phyloP scores from a whole-genome alignment of 2,888 invertebrate genomes.

The Chrysolina americana region DNA sequence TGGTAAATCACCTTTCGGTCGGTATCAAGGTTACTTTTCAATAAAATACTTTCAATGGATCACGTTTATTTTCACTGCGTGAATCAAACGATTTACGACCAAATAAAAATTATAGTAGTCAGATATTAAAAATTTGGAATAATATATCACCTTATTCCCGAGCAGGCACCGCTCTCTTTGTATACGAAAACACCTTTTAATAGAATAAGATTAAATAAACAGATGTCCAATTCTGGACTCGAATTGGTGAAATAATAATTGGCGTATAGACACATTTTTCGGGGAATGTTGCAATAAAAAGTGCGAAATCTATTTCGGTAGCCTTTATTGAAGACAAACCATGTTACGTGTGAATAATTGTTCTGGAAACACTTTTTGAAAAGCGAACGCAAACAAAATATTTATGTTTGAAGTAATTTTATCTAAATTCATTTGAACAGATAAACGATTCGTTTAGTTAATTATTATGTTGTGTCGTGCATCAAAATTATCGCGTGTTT shows the following conservation, averaged over 20 bases:
- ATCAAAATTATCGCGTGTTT: no score
- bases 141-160: neutral
- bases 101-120: neutral
- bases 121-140: neutral
- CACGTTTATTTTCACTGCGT: constrained; percentile 8
- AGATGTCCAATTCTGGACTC: neutral
- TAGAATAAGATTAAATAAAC: constrained; percentile 19
- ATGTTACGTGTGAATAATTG: neutral
- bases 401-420: no score
- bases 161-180: neutral
- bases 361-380: neutral
- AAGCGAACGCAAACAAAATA: neutral
- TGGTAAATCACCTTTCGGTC: neutral
- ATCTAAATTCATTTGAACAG: no score
- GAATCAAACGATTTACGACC: neutral
- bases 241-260: neutral
- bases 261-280: constrained; percentile 4
- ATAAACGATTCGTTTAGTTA: no score
- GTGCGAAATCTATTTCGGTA: constrained; percentile 12
- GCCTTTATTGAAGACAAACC: constrained; percentile 13
- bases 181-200: constrained; percentile 20
- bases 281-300: constrained; percentile 3
- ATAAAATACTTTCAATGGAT: neutral
- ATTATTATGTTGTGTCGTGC: no score
- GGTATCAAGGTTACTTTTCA: neutral